Conservation (phyloP, 2,113 vertebrate genomes). For the Oceanodroma tethys region DNA sequence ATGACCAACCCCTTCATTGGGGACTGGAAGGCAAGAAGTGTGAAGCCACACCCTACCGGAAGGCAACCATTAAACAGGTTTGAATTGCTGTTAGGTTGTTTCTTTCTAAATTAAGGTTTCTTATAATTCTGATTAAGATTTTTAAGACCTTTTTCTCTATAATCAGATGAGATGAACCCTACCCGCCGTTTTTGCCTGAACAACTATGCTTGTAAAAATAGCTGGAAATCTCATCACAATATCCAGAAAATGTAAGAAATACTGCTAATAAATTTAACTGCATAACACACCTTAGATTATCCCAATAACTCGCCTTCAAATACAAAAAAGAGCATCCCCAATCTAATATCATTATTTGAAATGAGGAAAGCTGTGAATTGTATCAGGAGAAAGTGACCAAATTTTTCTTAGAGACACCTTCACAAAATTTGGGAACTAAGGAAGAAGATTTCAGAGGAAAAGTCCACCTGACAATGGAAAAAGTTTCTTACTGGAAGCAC, state of each 20-base stretch:
- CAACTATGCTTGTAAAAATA: not conserved
- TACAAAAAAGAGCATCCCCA: not conserved
- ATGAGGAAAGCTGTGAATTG: not conserved
- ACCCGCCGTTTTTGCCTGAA: not conserved
- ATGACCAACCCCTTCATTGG: not conserved
- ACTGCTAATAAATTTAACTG: not conserved
- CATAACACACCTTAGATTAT: not conserved
- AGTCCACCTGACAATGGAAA: not conserved
- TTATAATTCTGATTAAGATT: not conserved
- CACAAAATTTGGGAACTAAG: not conserved
- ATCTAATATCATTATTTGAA: not conserved
- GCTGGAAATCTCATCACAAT: not conserved
- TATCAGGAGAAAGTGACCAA: not conserved
- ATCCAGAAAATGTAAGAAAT: not conserved
- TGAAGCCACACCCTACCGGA: not conserved
- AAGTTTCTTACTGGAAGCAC: not conserved
- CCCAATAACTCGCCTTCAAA: not conserved
- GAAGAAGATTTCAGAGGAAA: not conserved
- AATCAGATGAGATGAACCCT: not conserved
- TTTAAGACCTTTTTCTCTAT: not conserved
- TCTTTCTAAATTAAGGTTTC: not conserved
- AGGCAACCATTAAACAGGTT: not conserved
- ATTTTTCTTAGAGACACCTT: not conserved
- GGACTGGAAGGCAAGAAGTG: not conserved
- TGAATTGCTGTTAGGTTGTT: not conserved